A percentile compares a stretch with the other conserved stretches of the same genome.
Evolutionary conservation across 2,113 vertebrate genomes (phyloP).

Genomic region (Sylvilagus bachmani): DNA sequence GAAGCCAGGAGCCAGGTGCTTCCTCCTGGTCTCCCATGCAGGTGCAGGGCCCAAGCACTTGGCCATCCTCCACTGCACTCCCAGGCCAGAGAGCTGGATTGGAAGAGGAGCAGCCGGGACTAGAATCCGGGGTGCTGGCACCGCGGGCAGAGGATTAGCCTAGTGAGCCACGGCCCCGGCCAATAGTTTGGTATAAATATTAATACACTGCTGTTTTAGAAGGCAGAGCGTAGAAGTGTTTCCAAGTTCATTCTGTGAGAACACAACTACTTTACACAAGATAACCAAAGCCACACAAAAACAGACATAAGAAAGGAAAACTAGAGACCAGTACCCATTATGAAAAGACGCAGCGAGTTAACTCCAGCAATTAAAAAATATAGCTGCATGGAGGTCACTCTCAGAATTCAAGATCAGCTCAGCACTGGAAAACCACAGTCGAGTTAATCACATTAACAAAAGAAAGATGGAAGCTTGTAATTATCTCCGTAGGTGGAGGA

Average conservation of each 20-base stretch:
- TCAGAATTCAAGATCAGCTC: background rate
- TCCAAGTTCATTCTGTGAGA: background rate
- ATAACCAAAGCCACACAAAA: constrained; percentile 10
- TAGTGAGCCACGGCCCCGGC: too few relatives aligned
- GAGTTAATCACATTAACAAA: background rate
- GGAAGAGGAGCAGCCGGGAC: too few relatives aligned
- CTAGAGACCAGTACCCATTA: background rate
- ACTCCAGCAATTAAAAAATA: background rate
- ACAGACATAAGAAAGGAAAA: background rate
- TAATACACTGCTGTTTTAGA: background rate
- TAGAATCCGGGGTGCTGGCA: too few relatives aligned
- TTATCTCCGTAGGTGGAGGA: background rate
- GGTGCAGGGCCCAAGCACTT: too few relatives aligned
- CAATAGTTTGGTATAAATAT: background rate
- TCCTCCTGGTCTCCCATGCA: too few relatives aligned
- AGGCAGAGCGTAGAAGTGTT: background rate
- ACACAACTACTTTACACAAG: background rate
- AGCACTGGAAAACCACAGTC: background rate
- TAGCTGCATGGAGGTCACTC: background rate
- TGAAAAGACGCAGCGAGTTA: constrained; percentile 17
- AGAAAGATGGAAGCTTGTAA: background rate
- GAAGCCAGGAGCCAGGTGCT: too few relatives aligned
- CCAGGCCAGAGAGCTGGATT: too few relatives aligned
- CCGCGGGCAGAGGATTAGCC: too few relatives aligned
- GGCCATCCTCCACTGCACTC: too few relatives aligned